Evolutionary conservation across 2,888 invertebrate genomes (phyloP), one percentile per base, ranked within the genome.

Genomic region (Tholera decimalis): DNA sequence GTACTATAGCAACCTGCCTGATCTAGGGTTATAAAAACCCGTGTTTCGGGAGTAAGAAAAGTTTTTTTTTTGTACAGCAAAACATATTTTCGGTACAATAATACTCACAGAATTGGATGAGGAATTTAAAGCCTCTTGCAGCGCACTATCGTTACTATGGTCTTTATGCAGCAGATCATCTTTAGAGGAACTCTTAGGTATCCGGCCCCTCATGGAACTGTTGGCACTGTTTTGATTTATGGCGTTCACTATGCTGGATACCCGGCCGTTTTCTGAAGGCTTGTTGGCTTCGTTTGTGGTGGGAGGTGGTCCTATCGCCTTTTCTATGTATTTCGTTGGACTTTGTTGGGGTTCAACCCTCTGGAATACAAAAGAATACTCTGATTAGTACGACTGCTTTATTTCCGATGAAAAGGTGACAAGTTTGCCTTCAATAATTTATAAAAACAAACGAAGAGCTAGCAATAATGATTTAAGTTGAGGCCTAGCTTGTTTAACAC

Each of bases 291-390:
- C 91, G 24, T 78, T 69, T 6, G 86, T 70, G 30, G 86, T 70
- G 30, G 85, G 46, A 6, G 73, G 86, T 0, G 93, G 86, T 0
- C 92, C 93, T 47, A 95, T 90, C 0, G 93, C 92, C 71, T 95
- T 95, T 67, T 96, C 95, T 11, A 77, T 73, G 80, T 92, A 95
- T 72, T 94, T 95, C 11, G 89, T 88, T 49, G 95, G 93, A 87
- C 92, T 95, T 60, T 92, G 93, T 62, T 95, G 96, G 46, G 95
- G 92, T 74, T 96, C 96, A 64, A 94, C 91, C 82, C 94, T 91
- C 95, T 95, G 88, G 7, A 89, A 90, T 56, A 26, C 44, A 55
- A 9, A 44, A 9, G 18, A 2, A 6, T 13, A 4, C n/a, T n/a
- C n/a, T 35, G 3, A 11, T 46, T 3, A 22, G 9, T 46, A 28